Evolutionary conservation across 2,888 invertebrate genomes (phyloP), one percentile per base, ranked within the genome.

Genomic region (Drosophila siamana): DNA sequence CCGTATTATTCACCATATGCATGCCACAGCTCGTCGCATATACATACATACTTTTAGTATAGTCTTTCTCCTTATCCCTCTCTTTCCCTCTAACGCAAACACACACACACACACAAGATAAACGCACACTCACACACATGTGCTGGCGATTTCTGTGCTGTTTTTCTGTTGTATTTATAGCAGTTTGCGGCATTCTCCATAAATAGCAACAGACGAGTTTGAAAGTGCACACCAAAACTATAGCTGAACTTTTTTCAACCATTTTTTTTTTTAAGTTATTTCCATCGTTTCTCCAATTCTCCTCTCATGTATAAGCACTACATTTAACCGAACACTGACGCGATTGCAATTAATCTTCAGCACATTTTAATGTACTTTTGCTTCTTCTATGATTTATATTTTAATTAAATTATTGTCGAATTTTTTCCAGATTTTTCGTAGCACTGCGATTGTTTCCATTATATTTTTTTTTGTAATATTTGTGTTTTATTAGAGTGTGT

Each of bases 181-280:
- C 65, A 50, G 55, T 77, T 74, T 69, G 70, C 56, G 61, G 73
- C 68, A 78, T 85, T 88, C 84, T 89, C 90, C 90, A 89, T 89
- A 90, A 90, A 90, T 90, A 90, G 90, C 75, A 74, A 80, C 71
- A 71, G 54, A 65, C 64, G 40, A 46, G 24, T 47, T 38, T 46
- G 59, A 65, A 64, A 69, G 69, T 68, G 61, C 68, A 70, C 62
- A 66, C 55, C 50, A 69, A 61, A 54, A 54, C 52, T 54, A 41
- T 16, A 38, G 33, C 61, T 55, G 55, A 71, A 68, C 47, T 47
- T 19, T 36, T 55, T 33, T 9, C 43, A 61, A 38, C 30, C n/a
- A n/a, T 26, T 51, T 65, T 69, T 36, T 69, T 36, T 30, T 40
- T 56, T n/a, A 43, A 60, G 43, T 56, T 57, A 28, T 72, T 48